Base-by-base conservation (phyloP, 2,797 vertebrate species). In the Chelidonichthys spinosus region DNA sequence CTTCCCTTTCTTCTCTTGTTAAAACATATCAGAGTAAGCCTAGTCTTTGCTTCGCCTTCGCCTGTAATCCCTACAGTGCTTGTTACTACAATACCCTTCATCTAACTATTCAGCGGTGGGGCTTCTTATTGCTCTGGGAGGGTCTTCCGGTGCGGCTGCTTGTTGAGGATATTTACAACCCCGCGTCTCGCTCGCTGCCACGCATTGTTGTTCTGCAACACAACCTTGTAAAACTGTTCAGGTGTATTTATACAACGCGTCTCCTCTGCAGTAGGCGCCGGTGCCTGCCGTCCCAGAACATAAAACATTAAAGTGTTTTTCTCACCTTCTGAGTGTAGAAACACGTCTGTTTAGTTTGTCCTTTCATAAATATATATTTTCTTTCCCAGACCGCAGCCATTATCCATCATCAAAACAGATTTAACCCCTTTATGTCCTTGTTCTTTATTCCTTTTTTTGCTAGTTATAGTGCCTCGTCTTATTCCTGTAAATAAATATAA, bases 241-340 rank as follows among this genome's bases (percentile, higher is more conserved):
- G 82, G 74, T 86, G 79, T 85, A 82, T 89, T 90, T 91, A 83
- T 82, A 73, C 78, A 74, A 25, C 25, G 55, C 65, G 72, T 82
- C 82, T 89, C 74, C 35, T 82, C 63, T 60, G 25, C 67, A 58
- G 74, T 56, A 63, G 77, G 82, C 63, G n/a, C 63, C 14, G 13
- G 73, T 56, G 47, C 77, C 6, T 25, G 39, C 72, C 49, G 70
- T 84, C 88, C 83, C 78, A 61, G 37, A 81, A 80, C 87, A 89
- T 92, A 78, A 92, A 90, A 90, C 87, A 90, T 88, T 84, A 32
- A 90, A 82, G 66, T 74, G 76, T 81, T 89, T 81, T 74, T 86
- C 81, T 90, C 89, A 90, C 88, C 86, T 25, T 87, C 68, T 42
- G 59, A 66, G 72, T 40, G 37, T 32, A 52, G 58, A 61, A 65